Evolutionary conservation across 2,797 vertebrate genomes (phyloP), one percentile per base, ranked within the genome.

Genomic region (Acrossocheilus wenchowensis): DNA sequence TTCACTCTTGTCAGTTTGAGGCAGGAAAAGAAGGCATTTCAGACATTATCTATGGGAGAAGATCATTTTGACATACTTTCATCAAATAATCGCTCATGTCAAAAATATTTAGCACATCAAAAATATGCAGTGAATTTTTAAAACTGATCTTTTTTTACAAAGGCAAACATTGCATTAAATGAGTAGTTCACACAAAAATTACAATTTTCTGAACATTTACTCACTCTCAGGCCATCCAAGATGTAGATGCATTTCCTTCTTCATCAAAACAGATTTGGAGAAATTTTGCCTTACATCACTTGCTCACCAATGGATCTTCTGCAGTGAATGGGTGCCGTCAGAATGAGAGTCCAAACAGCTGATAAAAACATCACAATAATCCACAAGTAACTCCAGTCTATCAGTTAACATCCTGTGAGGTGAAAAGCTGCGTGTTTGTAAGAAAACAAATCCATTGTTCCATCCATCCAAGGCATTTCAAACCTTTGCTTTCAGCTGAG

Each of bases 1-100:
- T 81, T 81, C 69, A 17, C 30, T 45, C 62, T 15, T 82, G 69
- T 84, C 85, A 52, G 34, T 79, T 80, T 75, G 26, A 78, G 66
- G 6, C 6, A 39, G 60, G 43, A 73, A 64, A 6, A 66, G n/a
- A 19, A 62, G 17, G 12, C 62, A 82, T 83, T 87, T 83, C 36
- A 71, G 43, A 45, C 19, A 62, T 87, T 79, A 41, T 60, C 66
- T 60, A 0, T 72, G 21, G 11, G 30, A 48, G n/a, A 34, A 81
- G 26, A 43, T 73, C 17, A 34, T 66, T 66, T 68, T 34, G 30
- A 36, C 30, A 66, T 8, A 66, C 64, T 68, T 36, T 36, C 64
- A 62, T 30, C 9, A 62, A 74, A 62, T 60, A 72, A 45, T 73
- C 39, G 73, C 17, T 45, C 1, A 11, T 62, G 23, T 62, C 77